These are phyloP conservation scores for Pantherophis guttatus DNA, from an alignment of 2,113 vertebrate species.

Conservation along the genomic window DNA sequence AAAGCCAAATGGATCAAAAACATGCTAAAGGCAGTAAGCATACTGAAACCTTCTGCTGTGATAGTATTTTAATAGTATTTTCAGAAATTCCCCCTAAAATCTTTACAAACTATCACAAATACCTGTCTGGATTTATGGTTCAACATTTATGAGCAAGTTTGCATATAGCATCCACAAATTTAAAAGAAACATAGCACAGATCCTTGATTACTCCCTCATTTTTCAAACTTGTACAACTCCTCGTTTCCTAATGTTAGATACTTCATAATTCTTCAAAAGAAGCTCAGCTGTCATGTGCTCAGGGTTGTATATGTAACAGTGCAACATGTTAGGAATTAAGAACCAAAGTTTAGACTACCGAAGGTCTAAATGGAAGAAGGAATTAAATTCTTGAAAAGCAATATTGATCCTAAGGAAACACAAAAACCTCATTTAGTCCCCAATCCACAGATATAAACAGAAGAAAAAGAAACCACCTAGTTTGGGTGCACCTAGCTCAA, in stretches of 20 bases:
- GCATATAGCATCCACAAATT: not conserved
- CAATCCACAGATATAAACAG: not conserved
- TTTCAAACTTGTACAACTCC: not conserved
- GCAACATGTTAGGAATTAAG: not conserved
- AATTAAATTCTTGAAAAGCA: not conserved
- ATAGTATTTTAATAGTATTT: conserved; percentile 22
- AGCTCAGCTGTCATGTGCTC: not conserved
- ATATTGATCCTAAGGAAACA: not conserved
- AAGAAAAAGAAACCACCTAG: not conserved
- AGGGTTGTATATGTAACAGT: not conserved
- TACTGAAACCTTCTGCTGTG: conserved; percentile 2
- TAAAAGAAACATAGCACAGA: not conserved
- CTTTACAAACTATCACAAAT: conserved; percentile 18
- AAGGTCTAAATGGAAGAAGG: not conserved
- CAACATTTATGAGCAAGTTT: not conserved
- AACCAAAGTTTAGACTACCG: not conserved
- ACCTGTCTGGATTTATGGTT: conserved; percentile 19
- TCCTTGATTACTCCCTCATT: not conserved
- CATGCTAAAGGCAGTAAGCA: conserved; percentile 3
- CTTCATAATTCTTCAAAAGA: not conserved
- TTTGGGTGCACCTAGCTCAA: not conserved
- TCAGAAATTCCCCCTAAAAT: conserved; percentile 21
- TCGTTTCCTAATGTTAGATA: not conserved
- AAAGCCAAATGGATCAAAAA: conserved; percentile 14
- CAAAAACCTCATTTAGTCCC: not conserved